phyloP scores from a whole-genome alignment of 2,113 vertebrate genomes.

The Meriones unguiculatus region DNA sequence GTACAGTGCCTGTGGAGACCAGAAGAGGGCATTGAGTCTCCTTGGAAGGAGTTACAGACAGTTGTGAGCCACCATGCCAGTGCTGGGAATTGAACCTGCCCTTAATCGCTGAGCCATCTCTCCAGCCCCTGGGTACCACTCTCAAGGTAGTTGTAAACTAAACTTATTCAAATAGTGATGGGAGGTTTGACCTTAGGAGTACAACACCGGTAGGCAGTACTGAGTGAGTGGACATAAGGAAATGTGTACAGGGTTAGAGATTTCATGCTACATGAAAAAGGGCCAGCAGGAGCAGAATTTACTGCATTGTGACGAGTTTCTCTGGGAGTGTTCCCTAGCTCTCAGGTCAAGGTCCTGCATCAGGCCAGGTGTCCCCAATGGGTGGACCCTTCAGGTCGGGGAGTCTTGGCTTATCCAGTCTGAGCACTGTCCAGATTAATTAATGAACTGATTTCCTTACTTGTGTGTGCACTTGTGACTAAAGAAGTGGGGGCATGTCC shows the following conservation, averaged over 20 bases:
- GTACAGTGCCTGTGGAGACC: neutral
- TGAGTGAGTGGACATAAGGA: neutral
- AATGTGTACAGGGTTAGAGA: neutral
- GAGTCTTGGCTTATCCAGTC: slow-evolving; percentile 41
- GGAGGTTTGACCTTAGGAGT: neutral
- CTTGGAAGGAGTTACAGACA: neutral
- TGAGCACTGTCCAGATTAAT: neutral
- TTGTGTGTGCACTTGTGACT: neutral
- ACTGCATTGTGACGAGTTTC: neutral
- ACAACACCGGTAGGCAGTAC: neutral
- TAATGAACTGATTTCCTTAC: neutral
- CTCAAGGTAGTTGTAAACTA: neutral
- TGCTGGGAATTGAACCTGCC: neutral
- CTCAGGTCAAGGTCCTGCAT: neutral
- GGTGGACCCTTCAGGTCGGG: neutral
- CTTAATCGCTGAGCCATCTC: neutral
- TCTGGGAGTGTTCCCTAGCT: neutral
- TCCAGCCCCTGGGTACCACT: neutral
- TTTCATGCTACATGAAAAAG: neutral
- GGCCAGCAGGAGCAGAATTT: neutral
- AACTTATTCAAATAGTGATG: neutral
- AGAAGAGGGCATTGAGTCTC: neutral
- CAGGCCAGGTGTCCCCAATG: neutral
- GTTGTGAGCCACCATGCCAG: neutral
- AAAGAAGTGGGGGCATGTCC: neutral